Evolutionary conservation across 2,113 vertebrate genomes (phyloP).

Genomic region (Podocnemis expansa): DNA sequence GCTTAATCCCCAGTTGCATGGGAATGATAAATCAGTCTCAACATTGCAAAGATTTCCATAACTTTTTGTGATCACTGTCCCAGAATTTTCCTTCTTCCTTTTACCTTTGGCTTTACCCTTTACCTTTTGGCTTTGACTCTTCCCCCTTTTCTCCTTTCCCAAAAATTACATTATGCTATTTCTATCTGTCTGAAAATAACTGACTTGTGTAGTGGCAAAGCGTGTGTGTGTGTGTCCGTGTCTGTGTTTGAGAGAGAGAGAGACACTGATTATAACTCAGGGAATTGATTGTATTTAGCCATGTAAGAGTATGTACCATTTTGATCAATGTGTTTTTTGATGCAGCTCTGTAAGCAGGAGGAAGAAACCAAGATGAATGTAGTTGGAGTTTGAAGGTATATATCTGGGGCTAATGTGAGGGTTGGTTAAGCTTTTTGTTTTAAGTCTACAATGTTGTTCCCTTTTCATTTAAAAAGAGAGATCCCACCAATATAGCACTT

Average conservation of each 20-base stretch:
- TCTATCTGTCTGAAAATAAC: background rate
- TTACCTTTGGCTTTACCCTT: constrained; percentile 5
- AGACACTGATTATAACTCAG: background rate
- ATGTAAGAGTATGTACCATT: rapidly evolving
- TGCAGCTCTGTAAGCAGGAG: background rate
- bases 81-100: background rate
- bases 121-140: constrained; percentile 1
- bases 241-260: too few relatives aligned
- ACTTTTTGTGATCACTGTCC: rapidly evolving
- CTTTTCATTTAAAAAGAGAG: background rate
- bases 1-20: background rate
- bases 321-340: background rate
- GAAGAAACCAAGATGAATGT: background rate
- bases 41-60: background rate
- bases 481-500: background rate
- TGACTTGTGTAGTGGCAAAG: background rate
- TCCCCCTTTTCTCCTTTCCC: background rate
- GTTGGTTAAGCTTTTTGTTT: background rate
- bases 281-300: background rate
- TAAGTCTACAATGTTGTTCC: background rate
- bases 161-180: rapidly evolving
- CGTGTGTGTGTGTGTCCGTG: background rate
- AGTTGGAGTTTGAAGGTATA: background rate
- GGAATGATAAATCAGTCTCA: background rate
- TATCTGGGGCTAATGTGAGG: background rate